Percentiles rank a stretch among this genome's conserved stretches.
Evolutionary conservation across 2,113 vertebrate species (phyloP).

Genomic region (Eira barbara): DNA sequence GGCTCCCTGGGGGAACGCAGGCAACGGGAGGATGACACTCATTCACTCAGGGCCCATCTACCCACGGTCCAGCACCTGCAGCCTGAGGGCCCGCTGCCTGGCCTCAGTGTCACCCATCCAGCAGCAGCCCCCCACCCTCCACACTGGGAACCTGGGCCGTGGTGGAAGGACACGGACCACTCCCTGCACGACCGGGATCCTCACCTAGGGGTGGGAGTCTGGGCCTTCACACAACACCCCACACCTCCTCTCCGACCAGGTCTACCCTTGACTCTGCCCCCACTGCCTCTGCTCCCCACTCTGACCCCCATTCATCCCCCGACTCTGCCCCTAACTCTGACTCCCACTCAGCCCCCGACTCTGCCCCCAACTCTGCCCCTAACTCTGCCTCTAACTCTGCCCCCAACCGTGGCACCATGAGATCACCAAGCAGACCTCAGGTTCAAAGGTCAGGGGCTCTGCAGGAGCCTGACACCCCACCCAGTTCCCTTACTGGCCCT

Average conservation of each 20-base stretch:
- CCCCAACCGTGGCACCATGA: not conserved
- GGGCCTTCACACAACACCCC: not conserved
- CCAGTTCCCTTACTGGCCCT: no score
- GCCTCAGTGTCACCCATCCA: not conserved
- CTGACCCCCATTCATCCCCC: no score
- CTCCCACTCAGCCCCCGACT: not conserved
- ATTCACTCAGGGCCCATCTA: fast-evolving
- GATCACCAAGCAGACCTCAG: not conserved
- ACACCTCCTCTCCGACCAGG: not conserved
- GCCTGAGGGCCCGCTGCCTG: not conserved
- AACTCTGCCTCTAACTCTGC: not conserved
- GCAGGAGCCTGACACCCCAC: not conserved
- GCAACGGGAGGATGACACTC: not conserved
- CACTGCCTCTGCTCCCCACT: no score
- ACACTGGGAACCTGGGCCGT: not conserved
- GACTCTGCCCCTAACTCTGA: no score
- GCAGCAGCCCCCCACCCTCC: not conserved
- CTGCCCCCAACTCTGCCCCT: no score
- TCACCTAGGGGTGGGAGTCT: not conserved
- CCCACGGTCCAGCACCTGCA: not conserved
- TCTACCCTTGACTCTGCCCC: not conserved
- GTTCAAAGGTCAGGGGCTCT: not conserved
- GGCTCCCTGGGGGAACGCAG: not conserved
- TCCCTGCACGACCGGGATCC: not conserved
- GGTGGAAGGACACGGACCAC: fast-evolving